Conservation (phyloP, 2,888 invertebrate species). For the Meteorus cinctellus region DNA sequence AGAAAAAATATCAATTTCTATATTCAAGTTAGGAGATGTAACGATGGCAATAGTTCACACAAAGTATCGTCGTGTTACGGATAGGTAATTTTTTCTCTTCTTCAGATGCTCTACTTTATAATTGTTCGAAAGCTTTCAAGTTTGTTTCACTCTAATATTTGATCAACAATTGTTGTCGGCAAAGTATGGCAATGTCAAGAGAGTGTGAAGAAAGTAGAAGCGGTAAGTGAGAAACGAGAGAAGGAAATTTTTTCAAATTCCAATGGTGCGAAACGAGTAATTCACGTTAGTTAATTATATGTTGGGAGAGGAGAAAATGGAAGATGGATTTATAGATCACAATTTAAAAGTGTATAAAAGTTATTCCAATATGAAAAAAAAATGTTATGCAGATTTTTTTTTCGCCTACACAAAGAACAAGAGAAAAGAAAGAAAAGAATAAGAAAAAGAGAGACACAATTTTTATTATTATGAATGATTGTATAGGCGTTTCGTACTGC, state of each 20-base stretch:
- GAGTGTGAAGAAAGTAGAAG: background rate
- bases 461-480: constrained; percentile 47
- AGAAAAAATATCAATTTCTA: background rate
- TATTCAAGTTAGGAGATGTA: background rate
- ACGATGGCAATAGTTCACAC: background rate
- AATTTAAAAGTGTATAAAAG: constrained; percentile 46
- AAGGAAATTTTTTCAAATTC: constrained; percentile 51
- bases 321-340: constrained; percentile 42
- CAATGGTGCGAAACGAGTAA: constrained; percentile 62
- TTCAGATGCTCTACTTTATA: background rate
- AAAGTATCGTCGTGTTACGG: constrained; percentile 2
- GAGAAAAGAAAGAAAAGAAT: constrained; percentile 28
- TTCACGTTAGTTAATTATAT: constrained; percentile 45
- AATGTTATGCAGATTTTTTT: constrained; percentile 36
- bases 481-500: constrained; percentile 54
- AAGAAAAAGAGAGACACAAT: constrained; percentile 30
- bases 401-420: constrained; percentile 29
- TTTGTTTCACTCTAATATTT: background rate
- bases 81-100: background rate
- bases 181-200: background rate
- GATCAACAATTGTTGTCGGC: background rate
- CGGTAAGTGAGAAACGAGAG: background rate
- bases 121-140: background rate
- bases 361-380: constrained; percentile 44
- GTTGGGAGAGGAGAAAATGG: constrained; percentile 7